Evolutionary conservation across 2,113 vertebrate species (phyloP).

Genomic region (Oreochromis spilurus): DNA sequence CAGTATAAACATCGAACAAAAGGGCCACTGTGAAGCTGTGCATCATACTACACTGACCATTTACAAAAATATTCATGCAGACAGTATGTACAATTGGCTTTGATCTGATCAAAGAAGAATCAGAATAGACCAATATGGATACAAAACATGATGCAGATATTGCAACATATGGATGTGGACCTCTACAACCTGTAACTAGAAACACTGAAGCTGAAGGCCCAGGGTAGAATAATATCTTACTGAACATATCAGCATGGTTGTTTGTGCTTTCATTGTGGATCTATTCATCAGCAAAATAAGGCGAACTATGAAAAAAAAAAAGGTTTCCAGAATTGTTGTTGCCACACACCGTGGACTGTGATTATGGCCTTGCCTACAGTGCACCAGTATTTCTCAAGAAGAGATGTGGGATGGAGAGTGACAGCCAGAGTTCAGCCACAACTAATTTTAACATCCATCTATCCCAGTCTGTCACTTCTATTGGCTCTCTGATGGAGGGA

Average conservation of each 20-base stretch:
- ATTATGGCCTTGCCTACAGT: slow-evolving; percentile 28
- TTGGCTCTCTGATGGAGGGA: slow-evolving; percentile 64
- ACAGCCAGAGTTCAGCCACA: slow-evolving; percentile 79
- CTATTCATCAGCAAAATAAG: not conserved
- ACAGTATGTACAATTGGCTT: fast-evolving
- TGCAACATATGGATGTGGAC: not conserved
- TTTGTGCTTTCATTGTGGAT: not conserved
- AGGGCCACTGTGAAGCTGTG: fast-evolving
- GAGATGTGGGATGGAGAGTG: slow-evolving; percentile 30
- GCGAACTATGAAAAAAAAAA: not conserved
- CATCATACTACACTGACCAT: not conserved
- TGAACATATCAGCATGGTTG: not conserved
- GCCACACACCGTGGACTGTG: not conserved
- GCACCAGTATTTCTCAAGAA: slow-evolving; percentile 70
- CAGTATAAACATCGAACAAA: not conserved
- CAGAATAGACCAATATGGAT: not conserved
- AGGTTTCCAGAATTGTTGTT: not conserved
- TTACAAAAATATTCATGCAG: fast-evolving
- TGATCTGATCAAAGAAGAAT: not conserved
- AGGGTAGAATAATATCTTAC: not conserved
- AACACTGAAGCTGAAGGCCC: not conserved
- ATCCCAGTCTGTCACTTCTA: slow-evolving; percentile 6
- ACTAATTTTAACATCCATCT: slow-evolving; percentile 72
- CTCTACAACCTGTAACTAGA: not conserved
- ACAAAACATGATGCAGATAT: not conserved